Conservation (phyloP, 1,140 invertebrate species). For the Centruroides sculpturatus region DNA sequence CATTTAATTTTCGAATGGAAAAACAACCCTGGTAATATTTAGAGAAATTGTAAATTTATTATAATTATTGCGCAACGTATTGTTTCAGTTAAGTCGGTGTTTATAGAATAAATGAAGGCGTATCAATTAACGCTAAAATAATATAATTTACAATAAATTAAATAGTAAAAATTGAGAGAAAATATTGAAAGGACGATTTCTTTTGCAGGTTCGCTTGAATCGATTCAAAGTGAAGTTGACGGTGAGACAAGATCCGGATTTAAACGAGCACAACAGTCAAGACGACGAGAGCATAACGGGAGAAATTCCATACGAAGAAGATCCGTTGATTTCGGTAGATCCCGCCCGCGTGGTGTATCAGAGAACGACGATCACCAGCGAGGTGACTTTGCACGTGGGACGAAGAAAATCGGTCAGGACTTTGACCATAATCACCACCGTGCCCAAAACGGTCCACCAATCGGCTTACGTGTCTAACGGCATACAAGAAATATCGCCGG, state of each 20-base stretch:
- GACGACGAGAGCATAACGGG: not conserved
- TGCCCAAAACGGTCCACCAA: constrained; percentile 66
- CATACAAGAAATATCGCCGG: constrained; percentile 16
- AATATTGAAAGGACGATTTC: not conserved
- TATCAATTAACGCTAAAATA: no score
- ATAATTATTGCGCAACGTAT: no score
- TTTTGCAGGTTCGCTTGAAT: constrained; percentile 19
- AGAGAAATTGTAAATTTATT: no score
- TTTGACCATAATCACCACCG: constrained; percentile 42
- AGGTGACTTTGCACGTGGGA: constrained; percentile 19
- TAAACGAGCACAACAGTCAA: not conserved
- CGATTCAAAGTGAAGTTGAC: constrained; percentile 20
- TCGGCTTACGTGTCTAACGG: constrained; percentile 34
- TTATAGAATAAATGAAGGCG: no score
- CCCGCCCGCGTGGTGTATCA: constrained; percentile 17
- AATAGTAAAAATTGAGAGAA: no score
- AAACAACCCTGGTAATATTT: no score
- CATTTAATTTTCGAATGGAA: no score
- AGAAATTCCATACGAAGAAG: constrained; percentile 5
- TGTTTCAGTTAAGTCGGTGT: no score
- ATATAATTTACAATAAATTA: no score
- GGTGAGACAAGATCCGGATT: constrained; percentile 4
- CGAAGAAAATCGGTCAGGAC: constrained; percentile 17
- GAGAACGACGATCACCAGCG: constrained; percentile 18
- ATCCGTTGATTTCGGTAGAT: constrained; percentile 13